A percentile compares a stretch with the other conserved stretches of the same genome.
Evolutionary conservation across 2,113 vertebrate genomes (phyloP).

Genomic region (Laterallus jamaicensis): DNA sequence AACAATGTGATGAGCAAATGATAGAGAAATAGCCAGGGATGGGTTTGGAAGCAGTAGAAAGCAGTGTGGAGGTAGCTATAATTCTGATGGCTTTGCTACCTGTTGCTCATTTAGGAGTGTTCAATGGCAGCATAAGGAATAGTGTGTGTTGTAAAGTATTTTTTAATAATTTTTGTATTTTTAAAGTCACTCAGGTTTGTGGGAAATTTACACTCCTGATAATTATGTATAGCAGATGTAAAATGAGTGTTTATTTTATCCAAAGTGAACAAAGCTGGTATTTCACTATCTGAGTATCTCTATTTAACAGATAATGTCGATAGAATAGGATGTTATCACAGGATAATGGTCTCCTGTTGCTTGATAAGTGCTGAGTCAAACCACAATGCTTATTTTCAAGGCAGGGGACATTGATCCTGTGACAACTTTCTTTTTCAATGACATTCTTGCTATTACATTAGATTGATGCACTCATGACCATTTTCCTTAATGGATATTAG

Average conservation of each 20-base stretch:
- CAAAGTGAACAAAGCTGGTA: constrained; percentile 27
- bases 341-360: constrained; percentile 57
- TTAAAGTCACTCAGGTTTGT: neutral
- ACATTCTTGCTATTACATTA: constrained; percentile 35
- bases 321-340: constrained; percentile 59
- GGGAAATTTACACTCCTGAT: neutral
- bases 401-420: constrained; percentile 61
- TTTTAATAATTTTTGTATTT: neutral
- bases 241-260: constrained; percentile 11
- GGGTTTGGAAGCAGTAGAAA: neutral
- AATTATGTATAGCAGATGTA: neutral
- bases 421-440: constrained; percentile 41
- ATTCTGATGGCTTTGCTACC: neutral
- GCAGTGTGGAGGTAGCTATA: neutral
- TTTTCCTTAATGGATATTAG: constrained; percentile 49
- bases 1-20: neutral
- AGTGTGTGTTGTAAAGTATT: neutral
- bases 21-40: neutral
- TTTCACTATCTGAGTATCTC: constrained; percentile 48
- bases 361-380: constrained; percentile 49
- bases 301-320: constrained; percentile 62
- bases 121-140: neutral
- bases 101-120: neutral
- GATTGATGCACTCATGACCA: constrained; percentile 37
- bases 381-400: constrained; percentile 51